Evolutionary conservation across 2,113 vertebrate genomes (phyloP).

Genomic region (Micromys minutus): DNA sequence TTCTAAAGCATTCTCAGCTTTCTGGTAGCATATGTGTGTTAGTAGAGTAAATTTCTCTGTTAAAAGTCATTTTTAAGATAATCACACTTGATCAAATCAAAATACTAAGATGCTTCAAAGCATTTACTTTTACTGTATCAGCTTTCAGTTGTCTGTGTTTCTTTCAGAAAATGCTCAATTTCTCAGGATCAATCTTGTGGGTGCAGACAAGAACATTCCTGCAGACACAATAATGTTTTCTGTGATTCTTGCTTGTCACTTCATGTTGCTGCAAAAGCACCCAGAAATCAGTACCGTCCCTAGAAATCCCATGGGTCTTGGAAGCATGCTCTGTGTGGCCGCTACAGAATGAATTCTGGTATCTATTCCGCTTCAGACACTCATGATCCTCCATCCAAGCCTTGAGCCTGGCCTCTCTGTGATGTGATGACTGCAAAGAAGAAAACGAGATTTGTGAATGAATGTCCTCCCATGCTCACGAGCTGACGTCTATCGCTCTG

Average conservation of each 20-base stretch:
- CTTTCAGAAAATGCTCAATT: constrained; percentile 26
- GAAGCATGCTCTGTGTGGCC: constrained; percentile 33
- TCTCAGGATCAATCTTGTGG: background rate
- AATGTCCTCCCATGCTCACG: constrained; percentile 56
- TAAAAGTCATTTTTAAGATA: constrained; percentile 78
- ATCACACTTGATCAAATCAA: constrained; percentile 64
- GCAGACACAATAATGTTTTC: background rate
- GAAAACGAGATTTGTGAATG: constrained; percentile 22
- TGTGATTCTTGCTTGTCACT: background rate
- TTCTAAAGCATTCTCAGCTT: background rate
- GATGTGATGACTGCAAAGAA: constrained; percentile 56
- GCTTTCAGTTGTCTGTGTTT: constrained; percentile 18
- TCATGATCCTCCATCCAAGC: constrained; percentile 5
- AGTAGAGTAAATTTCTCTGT: constrained; percentile 53
- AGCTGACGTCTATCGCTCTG: constrained; percentile 73
- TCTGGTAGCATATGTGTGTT: background rate
- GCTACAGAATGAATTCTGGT: constrained; percentile 10
- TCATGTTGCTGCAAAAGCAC: background rate
- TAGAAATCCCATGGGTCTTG: constrained; percentile 44
- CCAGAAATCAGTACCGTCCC: constrained; percentile 38
- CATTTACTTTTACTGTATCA: constrained; percentile 36
- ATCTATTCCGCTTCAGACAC: constrained; percentile 23
- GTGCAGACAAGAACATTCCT: background rate
- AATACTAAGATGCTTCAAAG: constrained; percentile 7
- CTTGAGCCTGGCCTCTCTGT: background rate